Evolutionary conservation across 2,888 invertebrate genomes (phyloP).

Genomic region (Bursaphelenchus okinawaensis): DNA sequence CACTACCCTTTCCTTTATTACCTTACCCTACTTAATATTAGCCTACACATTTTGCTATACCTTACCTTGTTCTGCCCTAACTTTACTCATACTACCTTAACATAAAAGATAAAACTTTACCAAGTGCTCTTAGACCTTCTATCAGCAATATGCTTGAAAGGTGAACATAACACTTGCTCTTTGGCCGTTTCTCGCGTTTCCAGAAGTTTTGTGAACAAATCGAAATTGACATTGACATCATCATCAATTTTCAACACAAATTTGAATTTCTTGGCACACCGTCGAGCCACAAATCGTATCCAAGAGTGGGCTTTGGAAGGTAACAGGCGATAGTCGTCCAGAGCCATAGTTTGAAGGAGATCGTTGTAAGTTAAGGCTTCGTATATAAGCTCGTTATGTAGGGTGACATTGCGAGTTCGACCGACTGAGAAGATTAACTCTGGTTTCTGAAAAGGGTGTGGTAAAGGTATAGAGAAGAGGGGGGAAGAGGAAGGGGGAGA

Average conservation of each 20-base stretch:
- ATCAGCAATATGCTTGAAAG: slow-evolving; percentile 20
- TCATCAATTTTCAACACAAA: slow-evolving; percentile 21
- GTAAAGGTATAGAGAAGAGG: not conserved
- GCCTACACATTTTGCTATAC: no score
- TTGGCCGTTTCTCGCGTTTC: not conserved
- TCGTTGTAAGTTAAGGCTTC: slow-evolving; percentile 17
- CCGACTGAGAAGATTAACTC: slow-evolving; percentile 17
- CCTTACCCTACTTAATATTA: no score
- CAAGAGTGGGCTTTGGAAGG: slow-evolving; percentile 20
- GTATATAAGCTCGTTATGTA: slow-evolving; percentile 10
- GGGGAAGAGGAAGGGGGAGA: no score
- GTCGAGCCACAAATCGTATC: slow-evolving; percentile 10
- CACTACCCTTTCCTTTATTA: no score
- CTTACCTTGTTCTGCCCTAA: not conserved
- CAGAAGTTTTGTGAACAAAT: slow-evolving; percentile 9
- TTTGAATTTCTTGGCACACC: slow-evolving; percentile 12
- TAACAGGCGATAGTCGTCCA: slow-evolving; percentile 17
- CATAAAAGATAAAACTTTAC: not conserved
- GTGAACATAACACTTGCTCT: slow-evolving; percentile 13
- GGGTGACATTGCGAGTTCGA: slow-evolving; percentile 5
- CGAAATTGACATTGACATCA: slow-evolving; percentile 16
- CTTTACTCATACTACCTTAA: not conserved
- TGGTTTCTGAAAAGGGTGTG: slow-evolving; percentile 1
- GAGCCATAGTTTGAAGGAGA: slow-evolving; percentile 11
- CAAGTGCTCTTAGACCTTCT: slow-evolving; percentile 15